Evolutionary conservation across 1,140 invertebrate genomes (phyloP).

Genomic region (Oryzaephilus surinamensis): DNA sequence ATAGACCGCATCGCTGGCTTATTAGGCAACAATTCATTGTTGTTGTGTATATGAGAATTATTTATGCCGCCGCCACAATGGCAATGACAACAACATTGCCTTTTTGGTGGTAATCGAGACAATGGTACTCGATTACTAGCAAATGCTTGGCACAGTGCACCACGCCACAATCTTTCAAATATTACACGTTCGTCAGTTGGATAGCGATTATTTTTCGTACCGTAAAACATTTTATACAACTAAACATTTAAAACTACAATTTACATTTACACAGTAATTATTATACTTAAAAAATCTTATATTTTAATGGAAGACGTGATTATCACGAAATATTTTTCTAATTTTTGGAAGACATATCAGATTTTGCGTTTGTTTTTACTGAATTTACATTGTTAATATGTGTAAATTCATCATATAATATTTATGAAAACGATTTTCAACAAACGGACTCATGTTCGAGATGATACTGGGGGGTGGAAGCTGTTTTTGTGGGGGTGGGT

Average conservation of each 20-base stretch:
- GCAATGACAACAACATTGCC: slow-evolving; percentile 38
- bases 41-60: too few species aligned
- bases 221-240: slow-evolving; percentile 20
- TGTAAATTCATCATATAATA: too few species aligned
- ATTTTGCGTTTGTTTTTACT: slow-evolving; percentile 29
- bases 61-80: slow-evolving; percentile 25
- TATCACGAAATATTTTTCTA: slow-evolving; percentile 9
- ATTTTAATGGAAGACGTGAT: slow-evolving; percentile 32
- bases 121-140: slow-evolving; percentile 25
- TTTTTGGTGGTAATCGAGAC: slow-evolving; percentile 18
- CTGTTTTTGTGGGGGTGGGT: slow-evolving; percentile 1
- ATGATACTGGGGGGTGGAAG: slow-evolving; percentile 1
- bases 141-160: slow-evolving; percentile 41
- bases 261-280: slow-evolving; percentile 12
- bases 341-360: slow-evolving; percentile 35
- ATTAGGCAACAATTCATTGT: slow-evolving; percentile 4
- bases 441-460: slow-evolving; percentile 4
- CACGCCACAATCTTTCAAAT: slow-evolving; percentile 52
- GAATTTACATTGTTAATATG: too few species aligned
- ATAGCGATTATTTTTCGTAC: slow-evolving; percentile 25
- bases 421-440: too few species aligned
- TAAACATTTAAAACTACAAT: too few species aligned
- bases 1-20: slow-evolving; percentile 46
- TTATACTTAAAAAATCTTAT: slow-evolving; percentile 1
- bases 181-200: slow-evolving; percentile 44